Evolutionary conservation across 2,888 invertebrate genomes (phyloP), one percentile per base, ranked within the genome.

Genomic region (Tinea semifulvella): DNA sequence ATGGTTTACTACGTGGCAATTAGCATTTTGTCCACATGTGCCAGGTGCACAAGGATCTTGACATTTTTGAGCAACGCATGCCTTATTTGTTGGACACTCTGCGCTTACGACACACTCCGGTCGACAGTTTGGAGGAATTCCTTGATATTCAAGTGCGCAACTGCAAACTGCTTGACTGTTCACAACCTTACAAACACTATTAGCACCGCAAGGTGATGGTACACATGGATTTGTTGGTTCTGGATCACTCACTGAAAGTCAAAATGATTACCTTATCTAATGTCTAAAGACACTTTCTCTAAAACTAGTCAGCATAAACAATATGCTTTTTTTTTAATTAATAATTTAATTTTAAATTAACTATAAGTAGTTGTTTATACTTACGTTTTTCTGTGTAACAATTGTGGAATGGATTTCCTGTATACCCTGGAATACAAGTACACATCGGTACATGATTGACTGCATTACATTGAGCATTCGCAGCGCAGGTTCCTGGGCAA

Each of bases 131-230:
- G 88, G 88, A 22, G 88, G 89, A 50, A 74, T 75, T 39, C 89
- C 89, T 44, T 84, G 79, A 55, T 86, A 88, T 51, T 84, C 83
- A 38, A 83, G 81, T 49, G 86, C 66, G 58, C 91, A 91, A 42
- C 88, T 88, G 60, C 91, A 92, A 14, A 88, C 84, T 0, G 87
- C 87, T 72, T 89, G 88, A 18, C 83, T 84, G 54, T 90, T 90
- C 18, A 85, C 63, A 63, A 87, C 88, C 54, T 87, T 86, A 58
- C 94, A 94, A 55, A 88, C 82, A 50, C 92, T 91, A 59, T 92
- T 92, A 4, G 91, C 87, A 26, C 94, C 94, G 61, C 94, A 94
- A 0, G 92, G 92, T 2, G 89, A 88, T 43, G 92, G 91, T 50
- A 81, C 68, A 58, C 93, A 93, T 2, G 91, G 91, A 56, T 88